A percentile compares a stretch with the other conserved stretches of the same genome.
Conservation (phyloP, 2,113 vertebrate genomes). For the Eleginops maclovinus region DNA sequence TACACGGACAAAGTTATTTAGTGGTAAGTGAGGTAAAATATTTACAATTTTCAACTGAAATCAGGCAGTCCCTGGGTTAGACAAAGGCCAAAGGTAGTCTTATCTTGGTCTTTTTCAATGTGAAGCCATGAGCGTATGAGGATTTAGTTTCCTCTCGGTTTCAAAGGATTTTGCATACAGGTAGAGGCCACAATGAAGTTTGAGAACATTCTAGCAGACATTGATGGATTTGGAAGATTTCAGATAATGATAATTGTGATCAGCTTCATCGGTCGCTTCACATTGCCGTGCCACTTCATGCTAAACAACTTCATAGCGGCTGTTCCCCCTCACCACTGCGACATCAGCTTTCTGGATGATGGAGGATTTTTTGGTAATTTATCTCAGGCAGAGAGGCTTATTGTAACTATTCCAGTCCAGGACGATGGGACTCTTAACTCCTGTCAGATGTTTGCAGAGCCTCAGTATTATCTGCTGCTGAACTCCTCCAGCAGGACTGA, state of each 20-base stretch:
- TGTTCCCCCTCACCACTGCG: constrained; percentile 86
- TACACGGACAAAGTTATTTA: not conserved
- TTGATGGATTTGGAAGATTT: constrained; percentile 88
- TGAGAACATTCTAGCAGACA: constrained; percentile 87
- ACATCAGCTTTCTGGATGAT: constrained; percentile 77
- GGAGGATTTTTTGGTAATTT: constrained; percentile 80
- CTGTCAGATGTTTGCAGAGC: constrained; percentile 85
- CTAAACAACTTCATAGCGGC: constrained; percentile 87
- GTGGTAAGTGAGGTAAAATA: constrained; percentile 48
- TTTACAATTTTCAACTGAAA: constrained; percentile 24
- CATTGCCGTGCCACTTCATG: constrained; percentile 89
- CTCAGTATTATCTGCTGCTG: constrained; percentile 83
- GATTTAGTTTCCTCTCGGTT: not conserved
- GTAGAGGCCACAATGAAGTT: constrained; percentile 67
- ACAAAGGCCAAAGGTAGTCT: constrained; percentile 14
- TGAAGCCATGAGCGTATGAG: not conserved
- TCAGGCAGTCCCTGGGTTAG: too few relatives aligned
- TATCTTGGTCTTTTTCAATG: not conserved
- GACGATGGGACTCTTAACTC: constrained; percentile 83
- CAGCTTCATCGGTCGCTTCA: constrained; percentile 77
- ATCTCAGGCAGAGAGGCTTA: constrained; percentile 77
- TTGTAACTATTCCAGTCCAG: constrained; percentile 82
- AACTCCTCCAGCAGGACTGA: constrained; percentile 77
- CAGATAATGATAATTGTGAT: constrained; percentile 84
- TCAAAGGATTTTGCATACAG: not conserved